These are phyloP conservation scores for Hemibagrus guttatus DNA, from an alignment of 2,797 vertebrate species.

Conservation along the genomic window DNA sequence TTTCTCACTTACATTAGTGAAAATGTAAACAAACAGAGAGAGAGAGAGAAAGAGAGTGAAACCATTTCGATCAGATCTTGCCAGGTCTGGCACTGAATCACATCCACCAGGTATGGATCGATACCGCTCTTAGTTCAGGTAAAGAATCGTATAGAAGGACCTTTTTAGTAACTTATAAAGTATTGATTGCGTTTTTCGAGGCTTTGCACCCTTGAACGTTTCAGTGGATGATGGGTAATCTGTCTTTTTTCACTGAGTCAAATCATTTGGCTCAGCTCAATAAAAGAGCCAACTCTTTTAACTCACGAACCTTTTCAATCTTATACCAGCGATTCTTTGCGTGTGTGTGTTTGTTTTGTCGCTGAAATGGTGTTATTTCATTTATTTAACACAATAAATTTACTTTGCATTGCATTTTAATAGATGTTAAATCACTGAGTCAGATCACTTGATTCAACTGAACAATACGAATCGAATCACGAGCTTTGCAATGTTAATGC, in stretches of 20 bases:
- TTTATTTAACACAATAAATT: no score
- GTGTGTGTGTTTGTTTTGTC: no score
- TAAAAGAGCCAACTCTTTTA: not conserved
- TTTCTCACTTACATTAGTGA: not conserved
- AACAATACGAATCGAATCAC: no score
- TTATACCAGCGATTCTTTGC: not conserved
- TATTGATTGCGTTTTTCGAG: conserved; percentile 28
- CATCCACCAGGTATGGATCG: conserved; percentile 26
- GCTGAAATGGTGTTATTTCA: not conserved
- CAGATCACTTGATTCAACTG: no score
- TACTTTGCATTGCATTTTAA: no score
- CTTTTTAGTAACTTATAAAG: conserved; percentile 38
- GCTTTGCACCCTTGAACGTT: conserved; percentile 1
- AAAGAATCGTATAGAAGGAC: conserved; percentile 33
- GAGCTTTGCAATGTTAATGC: no score
- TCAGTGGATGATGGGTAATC: not conserved
- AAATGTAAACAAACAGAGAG: not conserved
- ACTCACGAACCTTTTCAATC: not conserved
- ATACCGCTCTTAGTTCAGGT: conserved; percentile 44
- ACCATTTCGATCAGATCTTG: not conserved
- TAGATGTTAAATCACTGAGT: no score
- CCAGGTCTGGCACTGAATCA: not conserved
- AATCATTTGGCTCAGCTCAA: not conserved
- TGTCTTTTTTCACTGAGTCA: not conserved
- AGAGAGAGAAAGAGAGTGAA: not conserved